Evolutionary conservation across 2,797 vertebrate species (phyloP).

Genomic region (Glossophaga mutica): DNA sequence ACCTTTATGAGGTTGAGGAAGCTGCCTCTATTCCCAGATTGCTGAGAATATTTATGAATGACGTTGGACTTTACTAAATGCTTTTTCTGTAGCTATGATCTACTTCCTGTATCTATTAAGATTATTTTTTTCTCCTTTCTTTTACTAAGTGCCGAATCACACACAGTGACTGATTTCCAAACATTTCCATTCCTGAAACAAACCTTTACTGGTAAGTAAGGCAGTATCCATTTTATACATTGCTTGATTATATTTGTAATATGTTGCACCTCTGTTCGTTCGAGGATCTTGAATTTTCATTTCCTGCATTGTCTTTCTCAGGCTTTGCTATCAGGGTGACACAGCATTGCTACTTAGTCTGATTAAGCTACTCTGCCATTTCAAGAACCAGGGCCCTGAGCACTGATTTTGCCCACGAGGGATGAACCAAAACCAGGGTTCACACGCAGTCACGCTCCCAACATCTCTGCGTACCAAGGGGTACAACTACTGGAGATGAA

Average conservation of each 20-base stretch:
- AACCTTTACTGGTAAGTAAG: not conserved
- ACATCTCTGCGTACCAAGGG: not conserved
- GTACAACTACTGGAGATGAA: not conserved
- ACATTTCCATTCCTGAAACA: not conserved
- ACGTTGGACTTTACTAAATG: not conserved
- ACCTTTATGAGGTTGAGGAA: not conserved
- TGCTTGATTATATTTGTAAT: not conserved
- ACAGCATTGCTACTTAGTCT: not conserved
- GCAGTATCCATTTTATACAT: not conserved
- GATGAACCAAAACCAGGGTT: not conserved
- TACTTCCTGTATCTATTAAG: not conserved
- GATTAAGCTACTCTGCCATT: not conserved
- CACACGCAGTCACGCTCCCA: too few relatives aligned
- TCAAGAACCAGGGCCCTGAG: not conserved
- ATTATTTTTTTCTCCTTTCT: not conserved
- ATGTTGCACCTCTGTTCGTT: not conserved
- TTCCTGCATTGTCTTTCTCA: not conserved
- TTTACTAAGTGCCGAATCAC: constrained; percentile 1
- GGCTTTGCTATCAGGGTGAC: not conserved
- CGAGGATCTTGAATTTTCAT: not conserved
- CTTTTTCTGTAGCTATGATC: not conserved
- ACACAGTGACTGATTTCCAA: not conserved
- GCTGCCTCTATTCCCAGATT: not conserved
- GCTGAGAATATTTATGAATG: not conserved
- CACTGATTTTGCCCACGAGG: not conserved